A percentile compares a stretch with the other conserved stretches of the same genome.
Evolutionary conservation across 2,797 vertebrate species (phyloP).

Genomic region (Gymnodraco acuticeps): DNA sequence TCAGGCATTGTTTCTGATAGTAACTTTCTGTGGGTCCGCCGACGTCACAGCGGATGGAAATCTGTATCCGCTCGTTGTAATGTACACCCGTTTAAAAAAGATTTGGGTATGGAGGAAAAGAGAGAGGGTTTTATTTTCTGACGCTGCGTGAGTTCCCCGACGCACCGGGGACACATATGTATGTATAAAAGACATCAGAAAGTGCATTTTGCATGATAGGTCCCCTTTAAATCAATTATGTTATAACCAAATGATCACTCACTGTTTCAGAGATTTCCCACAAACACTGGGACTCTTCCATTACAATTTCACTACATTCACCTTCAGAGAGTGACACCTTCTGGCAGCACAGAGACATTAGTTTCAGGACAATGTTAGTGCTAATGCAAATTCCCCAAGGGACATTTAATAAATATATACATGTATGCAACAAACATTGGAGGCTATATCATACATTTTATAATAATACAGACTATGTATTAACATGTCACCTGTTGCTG

Average conservation of each 20-base stretch:
- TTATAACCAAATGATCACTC: slow-evolving; percentile 1
- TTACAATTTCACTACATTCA: slow-evolving; percentile 12
- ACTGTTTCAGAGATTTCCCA: neutral
- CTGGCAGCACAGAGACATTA: slow-evolving; percentile 67
- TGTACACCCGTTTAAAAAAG: too few species aligned
- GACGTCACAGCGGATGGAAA: too few species aligned
- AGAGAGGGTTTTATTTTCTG: too few species aligned
- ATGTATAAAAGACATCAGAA: too few species aligned
- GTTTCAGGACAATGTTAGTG: neutral
- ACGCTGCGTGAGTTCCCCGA: too few species aligned
- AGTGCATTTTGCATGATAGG: too few species aligned
- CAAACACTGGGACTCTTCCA: neutral
- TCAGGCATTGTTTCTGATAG: too few species aligned
- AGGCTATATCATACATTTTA: neutral
- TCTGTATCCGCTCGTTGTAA: too few species aligned
- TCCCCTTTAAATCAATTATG: neutral
- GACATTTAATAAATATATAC: neutral
- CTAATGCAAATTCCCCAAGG: neutral
- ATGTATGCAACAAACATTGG: neutral
- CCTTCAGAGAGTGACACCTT: slow-evolving; percentile 74
- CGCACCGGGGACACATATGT: too few species aligned
- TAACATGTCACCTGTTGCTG: neutral
- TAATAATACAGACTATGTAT: neutral
- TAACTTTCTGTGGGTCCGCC: too few species aligned
- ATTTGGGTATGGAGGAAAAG: too few species aligned